Evolutionary conservation across 1,140 invertebrate species (phyloP).

Genomic region (Zophobas atratus): DNA sequence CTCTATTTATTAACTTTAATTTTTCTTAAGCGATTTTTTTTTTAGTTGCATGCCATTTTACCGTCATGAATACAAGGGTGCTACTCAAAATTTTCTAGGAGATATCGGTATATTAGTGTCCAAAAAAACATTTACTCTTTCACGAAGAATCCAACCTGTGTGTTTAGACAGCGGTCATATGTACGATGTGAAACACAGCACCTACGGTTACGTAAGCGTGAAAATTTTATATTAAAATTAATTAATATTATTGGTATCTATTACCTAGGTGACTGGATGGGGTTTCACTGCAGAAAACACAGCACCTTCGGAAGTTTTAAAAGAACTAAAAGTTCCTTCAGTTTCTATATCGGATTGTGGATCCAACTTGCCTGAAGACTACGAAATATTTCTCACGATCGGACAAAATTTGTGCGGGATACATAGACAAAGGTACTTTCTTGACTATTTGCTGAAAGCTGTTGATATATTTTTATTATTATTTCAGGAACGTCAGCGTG

Average conservation of each 20-base stretch:
- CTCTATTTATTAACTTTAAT: neutral
- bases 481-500: constrained; percentile 15
- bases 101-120: constrained; percentile 33
- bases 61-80: neutral
- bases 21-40: neutral
- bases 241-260: too few relatives aligned
- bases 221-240: too few relatives aligned
- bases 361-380: constrained; percentile 19
- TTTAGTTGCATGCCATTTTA: constrained; percentile 6
- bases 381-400: neutral
- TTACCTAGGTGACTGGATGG: constrained; percentile 15
- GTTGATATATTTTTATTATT: neutral
- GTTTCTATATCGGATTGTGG: neutral
- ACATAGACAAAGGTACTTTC: constrained; percentile 6
- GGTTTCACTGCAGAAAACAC: neutral
- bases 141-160: constrained; percentile 17
- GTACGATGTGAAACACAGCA: neutral
- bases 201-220: neutral
- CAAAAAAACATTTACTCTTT: neutral
- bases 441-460: neutral
- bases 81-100: neutral
- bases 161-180: neutral
- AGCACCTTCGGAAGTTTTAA: neutral
- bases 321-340: constrained; percentile 21
- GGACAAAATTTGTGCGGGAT: constrained; percentile 30